Base-by-base conservation (phyloP, 1,140 invertebrate species). In the Colletes gigas region DNA sequence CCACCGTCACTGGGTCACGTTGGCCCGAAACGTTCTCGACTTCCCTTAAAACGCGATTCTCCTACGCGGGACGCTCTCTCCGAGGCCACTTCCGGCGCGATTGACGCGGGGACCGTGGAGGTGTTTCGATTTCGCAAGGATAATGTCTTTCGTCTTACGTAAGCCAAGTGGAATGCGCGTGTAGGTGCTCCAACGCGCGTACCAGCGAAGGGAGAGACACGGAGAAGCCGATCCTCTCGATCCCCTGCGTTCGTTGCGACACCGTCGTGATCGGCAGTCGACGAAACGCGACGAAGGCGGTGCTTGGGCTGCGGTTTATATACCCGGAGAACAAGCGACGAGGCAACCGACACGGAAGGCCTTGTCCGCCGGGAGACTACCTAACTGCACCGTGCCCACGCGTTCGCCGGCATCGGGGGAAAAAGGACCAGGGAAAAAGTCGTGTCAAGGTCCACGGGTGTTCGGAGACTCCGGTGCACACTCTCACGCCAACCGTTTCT, bases 151-250 rank as follows among this genome's bases (percentile, higher is more conserved):
- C 30, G 65, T 68, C 84, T 90, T 89, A 85, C 86, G 86, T 89
- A 90, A 90, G 82, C 47, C 71, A 44, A 66, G 62, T 78, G 80
- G 87, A 90, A 90, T 89, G 85, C 85, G 85, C 77, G 79, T 83
- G 85, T 88, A 84, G 87, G 76, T 88, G 83, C 85, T 44, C 30
- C 10, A 14, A 14, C 12, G 70, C 41, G 77, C 67, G 10, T 3
- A 50, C 50, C 9, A 12, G 3, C 50, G 50, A 50, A 47, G n/a
- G 73, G 17, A 21, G 15, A 60, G n/a, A 59, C 14, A 67, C 55
- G 30, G 30, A 30, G 30, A 47, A 69, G 67, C 65, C 70, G n/a
- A 47, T 30, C 39, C 47, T 65, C 54, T 47, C 60, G 21, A 41
- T 12, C 19, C 17, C 39, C 60, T 60, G 71, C 54, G 68, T 74